A percentile compares a stretch with the other conserved stretches of the same genome.
Conservation (phyloP, 2,888 invertebrate genomes). For the Strigamia transsilvanica region DNA sequence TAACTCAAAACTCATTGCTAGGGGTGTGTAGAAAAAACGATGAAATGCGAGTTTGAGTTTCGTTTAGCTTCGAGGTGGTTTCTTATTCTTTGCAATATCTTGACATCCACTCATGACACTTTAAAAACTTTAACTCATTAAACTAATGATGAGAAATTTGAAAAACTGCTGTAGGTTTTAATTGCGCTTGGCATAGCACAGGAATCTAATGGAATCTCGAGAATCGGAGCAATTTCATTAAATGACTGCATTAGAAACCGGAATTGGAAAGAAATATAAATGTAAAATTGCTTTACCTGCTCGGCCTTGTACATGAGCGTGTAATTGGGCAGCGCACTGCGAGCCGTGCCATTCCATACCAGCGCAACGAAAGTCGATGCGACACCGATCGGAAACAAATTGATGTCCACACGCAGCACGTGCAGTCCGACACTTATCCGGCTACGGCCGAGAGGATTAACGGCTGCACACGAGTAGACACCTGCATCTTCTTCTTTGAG, state of each 20-base stretch:
- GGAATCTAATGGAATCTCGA: no score
- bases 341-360: slow-evolving; percentile 64
- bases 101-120: no score
- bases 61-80: no score
- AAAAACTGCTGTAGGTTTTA: no score
- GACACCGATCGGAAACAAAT: slow-evolving; percentile 62
- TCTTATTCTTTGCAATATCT: no score
- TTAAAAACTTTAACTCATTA: neutral
- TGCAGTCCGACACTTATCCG: slow-evolving; percentile 61
- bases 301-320: slow-evolving; percentile 60
- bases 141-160: neutral
- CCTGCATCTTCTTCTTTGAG: slow-evolving; percentile 63
- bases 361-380: slow-evolving; percentile 64
- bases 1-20: no score
- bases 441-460: slow-evolving; percentile 62
- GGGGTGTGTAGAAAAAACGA: no score
- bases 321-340: slow-evolving; percentile 61
- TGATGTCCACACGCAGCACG: slow-evolving; percentile 63
- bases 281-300: slow-evolving; percentile 50
- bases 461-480: slow-evolving; percentile 64
- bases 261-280: neutral
- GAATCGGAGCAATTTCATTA: no score
- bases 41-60: no score
- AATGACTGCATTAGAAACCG: no score
- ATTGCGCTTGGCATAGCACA: no score